Base-by-base conservation (phyloP, 2,797 vertebrate genomes). In the Luscinia megarhynchos region DNA sequence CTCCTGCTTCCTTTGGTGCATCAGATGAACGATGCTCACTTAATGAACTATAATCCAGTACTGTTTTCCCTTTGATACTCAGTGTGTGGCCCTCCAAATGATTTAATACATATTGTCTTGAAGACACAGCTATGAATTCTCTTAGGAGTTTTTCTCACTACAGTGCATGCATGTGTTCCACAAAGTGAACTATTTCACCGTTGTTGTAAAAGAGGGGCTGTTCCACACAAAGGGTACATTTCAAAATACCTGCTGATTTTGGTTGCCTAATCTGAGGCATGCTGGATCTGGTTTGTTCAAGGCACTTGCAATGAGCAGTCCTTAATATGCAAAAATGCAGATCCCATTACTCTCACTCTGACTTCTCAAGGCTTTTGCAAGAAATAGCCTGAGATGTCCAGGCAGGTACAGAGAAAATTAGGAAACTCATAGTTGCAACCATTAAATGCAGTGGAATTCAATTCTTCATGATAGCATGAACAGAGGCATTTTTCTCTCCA, bases 61-160 rank as follows among this genome's bases (percentile, higher is more conserved):
- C 34, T 59, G 58, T 20, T 84, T 63, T 75, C 46, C 54, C 70
- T 93, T 93, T 68, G 69, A 75, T 88, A 61, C 90, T 92, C 80
- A 51, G 88, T 93, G 86, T 95, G 96, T 91, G 90, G 93, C 74
- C 93, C 55, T 88, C 73, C 58, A 64, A 90, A 48, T 86, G 88
- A 95, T 96, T 93, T 93, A 96, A 75, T 94, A 81, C 58, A 22
- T 75, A 95, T 95, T 95, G 88, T 95, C 95, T 85, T 84, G 58
- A 88, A 91, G 77, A 88, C 9, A 40, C 54, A 88, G 77, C 69
- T 68, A 72, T 70, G 58, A 90, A 94, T 75, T 81, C 90, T 90
- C 88, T 78, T 36, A 84, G 66, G 90, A 94, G n/a, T 74, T 91
- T 87, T 79, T 67, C 84, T 91, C 38, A 70, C 57, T 80, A 21